Conservation (phyloP, 2,113 vertebrate species). For the Meriones unguiculatus region DNA sequence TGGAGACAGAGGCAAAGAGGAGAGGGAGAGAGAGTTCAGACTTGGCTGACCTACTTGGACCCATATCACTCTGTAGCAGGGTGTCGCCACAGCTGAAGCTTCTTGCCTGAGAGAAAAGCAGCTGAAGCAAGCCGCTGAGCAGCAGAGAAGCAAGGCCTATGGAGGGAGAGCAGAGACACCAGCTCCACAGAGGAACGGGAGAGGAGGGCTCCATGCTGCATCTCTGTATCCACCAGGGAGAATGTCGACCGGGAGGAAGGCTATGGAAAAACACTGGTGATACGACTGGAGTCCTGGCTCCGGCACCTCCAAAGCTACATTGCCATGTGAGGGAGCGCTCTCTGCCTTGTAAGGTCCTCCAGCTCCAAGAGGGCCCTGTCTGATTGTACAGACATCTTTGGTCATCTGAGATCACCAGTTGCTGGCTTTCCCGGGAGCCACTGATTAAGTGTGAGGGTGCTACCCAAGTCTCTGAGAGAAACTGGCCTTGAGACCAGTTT, state of each 20-base stretch:
- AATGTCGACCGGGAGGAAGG: rapidly evolving
- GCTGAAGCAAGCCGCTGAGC: not conserved
- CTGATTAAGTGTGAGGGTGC: not conserved
- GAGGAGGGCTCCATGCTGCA: rapidly evolving
- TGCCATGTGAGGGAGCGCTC: not conserved
- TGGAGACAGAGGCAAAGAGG: not conserved
- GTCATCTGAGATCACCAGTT: not conserved
- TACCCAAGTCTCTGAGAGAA: not conserved
- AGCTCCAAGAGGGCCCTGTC: not conserved
- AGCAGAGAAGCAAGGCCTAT: not conserved
- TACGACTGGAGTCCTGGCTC: not conserved
- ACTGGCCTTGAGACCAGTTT: not conserved
- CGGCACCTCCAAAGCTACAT: rapidly evolving
- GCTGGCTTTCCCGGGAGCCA: not conserved
- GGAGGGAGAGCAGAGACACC: no score
- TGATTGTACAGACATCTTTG: no score
- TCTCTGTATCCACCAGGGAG: not conserved
- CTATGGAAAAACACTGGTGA: not conserved
- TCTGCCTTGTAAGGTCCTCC: not conserved
- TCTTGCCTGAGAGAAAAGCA: not conserved
- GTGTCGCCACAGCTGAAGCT: slow-evolving; percentile 6
- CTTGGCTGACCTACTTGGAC: slow-evolving; percentile 82
- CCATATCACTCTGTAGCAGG: slow-evolving; percentile 70
- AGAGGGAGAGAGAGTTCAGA: not conserved
- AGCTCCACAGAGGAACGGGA: not conserved